Base-by-base conservation (phyloP, 2,888 invertebrate genomes). In the Hetaerina titia region DNA sequence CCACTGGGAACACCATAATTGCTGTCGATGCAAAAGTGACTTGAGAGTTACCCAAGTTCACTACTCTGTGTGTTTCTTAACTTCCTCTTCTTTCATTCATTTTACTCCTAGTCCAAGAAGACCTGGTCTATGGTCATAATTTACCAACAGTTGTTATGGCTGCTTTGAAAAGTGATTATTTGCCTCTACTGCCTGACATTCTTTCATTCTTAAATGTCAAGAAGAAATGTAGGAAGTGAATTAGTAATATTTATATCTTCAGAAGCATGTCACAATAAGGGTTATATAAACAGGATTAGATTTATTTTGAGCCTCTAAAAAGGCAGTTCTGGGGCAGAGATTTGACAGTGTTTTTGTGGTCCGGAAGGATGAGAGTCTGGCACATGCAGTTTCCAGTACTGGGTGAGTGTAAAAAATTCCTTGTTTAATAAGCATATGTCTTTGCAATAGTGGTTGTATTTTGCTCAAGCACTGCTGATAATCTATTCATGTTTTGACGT, bases 251-350 rank as follows among this genome's bases (percentile, higher is more conserved):
- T 13, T 13, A 31, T 13, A 13, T 11, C 13, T n/a, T 31, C 31
- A 31, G 4, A 25, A 31, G 6, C 81, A 81, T 81, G 81, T 81
- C 81, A 31, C 31, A 31, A 81, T 31, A 25, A 81, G 31, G 81
- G 81, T 81, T 81, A 81, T 11, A 81, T n/a, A 31, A 31, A 31
- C 45, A 31, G 31, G 22, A 69, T 69, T 69, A 69, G n/a, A 8
- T 69, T 69, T n/a, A 69, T 81, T 81, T 81, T 74, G 74, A 31
- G 81, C 11, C 81, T 81, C 25, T 81, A 81, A 81, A 45, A 81
- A 81, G 81, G 31, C 15, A 15, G 31, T 81, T 11, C 25, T 25
- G 81, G 7, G 31, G 8, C 1, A 22, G 11, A 13, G 1, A 81
- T 31, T 31, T n/a, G 31, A 22, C 13, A 9, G n/a, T 81, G 7